Evolutionary conservation across 2,888 invertebrate species (phyloP).

Genomic region (Drosophila suboccidentalis): DNA sequence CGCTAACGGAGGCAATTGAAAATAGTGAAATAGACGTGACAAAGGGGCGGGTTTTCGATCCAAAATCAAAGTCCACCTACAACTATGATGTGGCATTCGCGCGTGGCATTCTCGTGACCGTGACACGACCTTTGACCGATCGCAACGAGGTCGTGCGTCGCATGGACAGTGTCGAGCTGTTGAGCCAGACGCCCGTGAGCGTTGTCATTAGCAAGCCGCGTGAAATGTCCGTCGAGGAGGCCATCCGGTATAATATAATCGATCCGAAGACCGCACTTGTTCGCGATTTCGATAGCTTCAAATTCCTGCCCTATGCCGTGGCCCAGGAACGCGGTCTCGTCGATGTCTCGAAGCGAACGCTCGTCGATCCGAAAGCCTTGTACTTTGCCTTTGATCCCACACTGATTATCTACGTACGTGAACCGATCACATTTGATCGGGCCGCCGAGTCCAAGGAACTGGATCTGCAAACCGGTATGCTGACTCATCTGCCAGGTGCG

Average conservation of each 20-base stretch:
- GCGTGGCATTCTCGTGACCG: conserved; percentile 91
- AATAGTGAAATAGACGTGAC: conserved; percentile 92
- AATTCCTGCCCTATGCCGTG: conserved; percentile 90
- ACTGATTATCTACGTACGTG: conserved; percentile 90
- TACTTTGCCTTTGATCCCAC: conserved; percentile 92
- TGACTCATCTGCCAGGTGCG: conserved; percentile 87
- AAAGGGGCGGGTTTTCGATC: conserved; percentile 92
- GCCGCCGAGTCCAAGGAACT: conserved; percentile 92
- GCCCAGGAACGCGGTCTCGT: conserved; percentile 88
- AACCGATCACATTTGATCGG: conserved; percentile 92
- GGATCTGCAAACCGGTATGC: conserved; percentile 90
- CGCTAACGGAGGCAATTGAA: conserved; percentile 91
- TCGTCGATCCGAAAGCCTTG: conserved; percentile 90
- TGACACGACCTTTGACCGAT: conserved; percentile 89
- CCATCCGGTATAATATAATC: conserved; percentile 92
- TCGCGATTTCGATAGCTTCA: conserved; percentile 91
- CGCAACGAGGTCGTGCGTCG: conserved; percentile 78
- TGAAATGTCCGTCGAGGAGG: conserved; percentile 93
- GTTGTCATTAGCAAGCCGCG: conserved; percentile 87
- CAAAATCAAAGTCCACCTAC: conserved; percentile 91
- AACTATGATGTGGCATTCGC: conserved; percentile 92
- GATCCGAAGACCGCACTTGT: conserved; percentile 92
- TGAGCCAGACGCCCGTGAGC: conserved; percentile 86
- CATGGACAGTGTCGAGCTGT: conserved; percentile 82
- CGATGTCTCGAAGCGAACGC: conserved; percentile 89